Evolutionary conservation across 2,888 invertebrate species (phyloP), one percentile per base, ranked within the genome.

Genomic region (Pristionchus maxplancki): DNA sequence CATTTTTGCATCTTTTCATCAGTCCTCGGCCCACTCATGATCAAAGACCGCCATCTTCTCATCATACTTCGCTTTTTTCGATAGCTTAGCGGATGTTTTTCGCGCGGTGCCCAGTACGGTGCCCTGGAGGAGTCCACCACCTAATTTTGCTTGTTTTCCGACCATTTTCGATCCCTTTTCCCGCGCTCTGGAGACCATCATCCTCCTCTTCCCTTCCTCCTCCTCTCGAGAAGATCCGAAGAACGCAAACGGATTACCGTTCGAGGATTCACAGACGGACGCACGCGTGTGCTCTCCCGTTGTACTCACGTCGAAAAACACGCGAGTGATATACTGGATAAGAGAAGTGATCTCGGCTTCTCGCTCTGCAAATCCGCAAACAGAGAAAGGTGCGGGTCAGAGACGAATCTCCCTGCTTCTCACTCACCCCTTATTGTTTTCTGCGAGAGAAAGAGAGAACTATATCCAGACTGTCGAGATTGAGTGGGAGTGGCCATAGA

Each of bases 21-120:
- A 50, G 24, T 24, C 24, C 9, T 8, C 58, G 9, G 2, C 58
- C 58, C 58, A 1, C 58, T 24, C 24, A 24, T 24, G 58, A 58
- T 58, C 58, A 58, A 58, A 9, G 58, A 58, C 58, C 58, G n/a
- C n/a, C 58, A n/a, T 24, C 9, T 58, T 58, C 44, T 44, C 58
- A 58, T 58, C 58, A 58, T 24, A 58, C 53, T 58, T 58, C 53
- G 17, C 24, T 58, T 53, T 20, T n/a, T 58, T 58, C 58, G n/a
- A 58, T 58, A 58, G 58, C 58, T 58, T 58, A 58, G 58, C 58
- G 58, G 58, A n/a, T 58, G 58, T 58, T 58, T n/a, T 58, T 58
- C 58, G 17, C 53, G 4, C 53, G 9, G n/a, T 20, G 50, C 9
- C 24, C 24, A 58, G 58, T n/a, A 58, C 58, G n/a, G 0, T 58